A percentile compares a stretch with the other conserved stretches of the same genome.
Evolutionary conservation across 2,888 invertebrate species (phyloP).

Genomic region (Sphinx pinastri): DNA sequence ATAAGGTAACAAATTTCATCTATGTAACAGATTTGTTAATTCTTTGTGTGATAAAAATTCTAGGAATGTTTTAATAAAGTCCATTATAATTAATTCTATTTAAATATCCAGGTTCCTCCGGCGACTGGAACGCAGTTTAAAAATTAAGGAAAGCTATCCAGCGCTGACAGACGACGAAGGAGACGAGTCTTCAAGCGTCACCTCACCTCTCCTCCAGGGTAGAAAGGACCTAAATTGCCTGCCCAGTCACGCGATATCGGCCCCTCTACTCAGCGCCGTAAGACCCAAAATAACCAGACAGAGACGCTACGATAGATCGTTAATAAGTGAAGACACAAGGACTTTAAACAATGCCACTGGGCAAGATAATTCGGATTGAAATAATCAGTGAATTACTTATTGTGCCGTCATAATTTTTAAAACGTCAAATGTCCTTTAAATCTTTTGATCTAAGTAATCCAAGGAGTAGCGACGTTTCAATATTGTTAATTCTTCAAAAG

Average conservation of each 20-base stretch:
- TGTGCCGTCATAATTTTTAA: not conserved
- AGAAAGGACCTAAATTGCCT: slow-evolving; percentile 66
- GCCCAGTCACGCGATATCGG: slow-evolving; percentile 74
- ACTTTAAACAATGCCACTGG: slow-evolving; percentile 70
- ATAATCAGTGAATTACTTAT: slow-evolving; percentile 22
- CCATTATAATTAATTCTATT: not conserved
- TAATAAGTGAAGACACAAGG: slow-evolving; percentile 74
- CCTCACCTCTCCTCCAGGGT: slow-evolving; percentile 84
- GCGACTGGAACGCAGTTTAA: slow-evolving; percentile 88
- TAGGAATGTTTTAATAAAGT: not conserved
- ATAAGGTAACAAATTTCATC: slow-evolving; percentile 83
- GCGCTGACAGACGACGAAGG: slow-evolving; percentile 85
- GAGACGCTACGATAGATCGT: slow-evolving; percentile 74
- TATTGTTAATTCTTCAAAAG: slow-evolving; percentile 27
- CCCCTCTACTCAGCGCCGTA: slow-evolving; percentile 74
- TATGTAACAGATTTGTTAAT: not conserved
- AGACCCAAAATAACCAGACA: slow-evolving; percentile 77
- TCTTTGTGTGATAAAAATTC: not conserved
- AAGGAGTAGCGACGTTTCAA: slow-evolving; percentile 25
- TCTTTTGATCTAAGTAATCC: not conserved
- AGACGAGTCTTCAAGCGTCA: slow-evolving; percentile 86
- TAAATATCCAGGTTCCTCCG: slow-evolving; percentile 85
- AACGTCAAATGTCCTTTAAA: slow-evolving; percentile 2
- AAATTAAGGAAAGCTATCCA: slow-evolving; percentile 85
- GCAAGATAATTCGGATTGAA: slow-evolving; percentile 76